These are phyloP conservation scores for Dermatemys mawii DNA, from an alignment of 2,113 vertebrate genomes.

Conservation along the genomic window DNA sequence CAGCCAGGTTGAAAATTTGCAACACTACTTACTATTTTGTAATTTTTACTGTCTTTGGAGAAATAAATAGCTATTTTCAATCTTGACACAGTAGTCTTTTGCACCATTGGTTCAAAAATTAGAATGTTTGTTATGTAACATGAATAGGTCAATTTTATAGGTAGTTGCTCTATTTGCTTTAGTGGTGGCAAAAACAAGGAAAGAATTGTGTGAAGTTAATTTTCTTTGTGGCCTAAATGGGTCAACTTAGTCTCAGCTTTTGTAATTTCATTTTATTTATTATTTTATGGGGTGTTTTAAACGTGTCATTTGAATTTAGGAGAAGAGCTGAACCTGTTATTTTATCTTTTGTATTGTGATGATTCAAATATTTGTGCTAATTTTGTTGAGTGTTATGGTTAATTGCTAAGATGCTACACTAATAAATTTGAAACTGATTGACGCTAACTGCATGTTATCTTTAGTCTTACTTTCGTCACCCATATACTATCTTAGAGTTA, in stretches of 20 bases:
- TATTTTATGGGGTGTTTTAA: background rate
- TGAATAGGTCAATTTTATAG: background rate
- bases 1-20: background rate
- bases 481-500: background rate
- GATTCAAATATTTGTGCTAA: fast-evolving
- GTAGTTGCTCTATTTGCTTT: background rate
- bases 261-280: background rate
- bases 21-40: background rate
- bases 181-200: background rate
- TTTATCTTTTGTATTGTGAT: fast-evolving
- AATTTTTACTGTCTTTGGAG: background rate
- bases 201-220: background rate
- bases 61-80: background rate
- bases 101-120: background rate
- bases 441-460: background rate
- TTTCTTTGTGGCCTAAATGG: background rate
- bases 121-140: background rate
- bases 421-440: background rate
- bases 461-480: background rate
- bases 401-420: background rate
- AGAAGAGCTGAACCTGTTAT: background rate
- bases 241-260: background rate
- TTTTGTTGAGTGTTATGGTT: fast-evolving
- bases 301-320: background rate
- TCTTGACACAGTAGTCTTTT: background rate